Evolutionary conservation across 1,140 invertebrate genomes (phyloP), one percentile per base, ranked within the genome.

Genomic region (Drosophila rufa): DNA sequence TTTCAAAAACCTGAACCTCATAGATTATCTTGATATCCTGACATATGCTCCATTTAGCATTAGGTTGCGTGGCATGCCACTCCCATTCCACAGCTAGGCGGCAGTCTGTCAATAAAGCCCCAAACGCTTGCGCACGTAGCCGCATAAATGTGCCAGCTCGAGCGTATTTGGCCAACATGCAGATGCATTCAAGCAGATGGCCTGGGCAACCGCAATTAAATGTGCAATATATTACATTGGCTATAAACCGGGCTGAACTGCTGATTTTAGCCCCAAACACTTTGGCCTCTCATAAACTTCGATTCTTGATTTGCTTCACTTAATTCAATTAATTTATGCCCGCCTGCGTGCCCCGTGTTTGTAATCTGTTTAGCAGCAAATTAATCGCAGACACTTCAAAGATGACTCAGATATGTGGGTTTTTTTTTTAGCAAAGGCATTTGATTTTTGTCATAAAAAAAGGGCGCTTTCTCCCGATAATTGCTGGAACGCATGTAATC

Each of bases 61-160:
- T 74, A 14, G 19, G 47, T 59, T 59, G 42, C n/a, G 47, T 43
- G 55, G 48, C 50, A 17, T 45, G 58, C 55, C 69, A 71, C 51
- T 36, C 19, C 66, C 51, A 70, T 33, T 25, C 46, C 43, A 69
- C 71, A 76, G 82, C 80, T 56, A 68, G 78, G 62, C 59, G 67
- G 56, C 56, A 69, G 73, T 62, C 51, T 85, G 82, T 85, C 74
- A 80, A 85, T 64, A 85, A 62, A 69, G 58, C 78, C 48, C 4
- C 58, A 81, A 79, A 74, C 68, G 68, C 75, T 69, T 73, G 79
- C 75, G 45, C 75, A 65, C 62, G 51, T 81, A 62, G 51, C 15
- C 38, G 56, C 60, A 80, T 74, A 56, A 82, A 55, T 55, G 50
- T 53, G 12, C 33, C 30, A 38, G 48, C 55, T 77, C 40, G 15